Base-by-base conservation (phyloP, 2,113 vertebrate species). In the Hydrolagus affinis region DNA sequence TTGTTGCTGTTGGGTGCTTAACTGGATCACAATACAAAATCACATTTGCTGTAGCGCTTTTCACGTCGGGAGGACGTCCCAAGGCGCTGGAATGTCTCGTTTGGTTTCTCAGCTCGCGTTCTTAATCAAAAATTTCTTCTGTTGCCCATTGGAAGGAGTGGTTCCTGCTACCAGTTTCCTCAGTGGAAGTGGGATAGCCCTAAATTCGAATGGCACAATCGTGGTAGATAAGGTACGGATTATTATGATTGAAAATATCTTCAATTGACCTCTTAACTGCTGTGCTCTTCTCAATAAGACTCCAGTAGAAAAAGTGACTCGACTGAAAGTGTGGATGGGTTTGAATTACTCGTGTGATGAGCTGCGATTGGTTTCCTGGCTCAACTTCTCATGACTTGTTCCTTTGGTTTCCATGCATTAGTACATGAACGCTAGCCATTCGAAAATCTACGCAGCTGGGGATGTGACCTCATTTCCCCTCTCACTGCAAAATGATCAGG, bases 401-500 rank as follows among this genome's bases (percentile, higher is more conserved):
- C 70, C 23, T 25, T 85, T 85, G 4, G 9, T 85, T n/a, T 15
- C 57, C 28, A 69, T 86, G 1, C 76, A 1, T 76, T 86, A 97
- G 96, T 92, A 76, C 88, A 96, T 97, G 96, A 91, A 88, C 87
- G 97, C 95, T 87, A 97, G 90, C 62, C 77, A 93, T 73, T 86
- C 91, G 0, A 91, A 93, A 0, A 87, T 97, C 85, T 97, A 94
- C 0, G 90, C 92, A 19, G 96, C 95, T 4, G 96, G 96, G 32
- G 96, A 97, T 0, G 91, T 96, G 19, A 91, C 91, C 3, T 92
- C 94, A 66, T 97, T 97, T 87, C 96, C 96, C 0, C 93, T 97
- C 9, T 86, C 89, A 0, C 90, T 95, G 75, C 89, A 89, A 0
- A 89, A 86, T 0, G 89, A 94, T 87, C 87, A 92, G 44, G 88